These are phyloP conservation scores for Grapholita molesta DNA, from an alignment of 1,140 invertebrate genomes.

Conservation along the genomic window DNA sequence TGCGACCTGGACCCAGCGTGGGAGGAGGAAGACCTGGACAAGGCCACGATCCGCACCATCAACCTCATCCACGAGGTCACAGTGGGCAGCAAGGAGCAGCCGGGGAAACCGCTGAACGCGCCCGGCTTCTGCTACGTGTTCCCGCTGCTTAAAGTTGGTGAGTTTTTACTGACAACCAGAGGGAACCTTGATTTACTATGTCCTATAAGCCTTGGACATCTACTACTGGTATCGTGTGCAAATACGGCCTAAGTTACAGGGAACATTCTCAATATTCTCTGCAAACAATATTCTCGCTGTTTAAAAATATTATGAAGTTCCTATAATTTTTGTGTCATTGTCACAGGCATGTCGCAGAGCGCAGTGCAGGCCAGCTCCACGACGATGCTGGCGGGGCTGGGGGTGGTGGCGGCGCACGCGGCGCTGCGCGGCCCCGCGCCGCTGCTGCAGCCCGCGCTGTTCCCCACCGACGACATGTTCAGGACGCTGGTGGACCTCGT, in stretches of 20 bases:
- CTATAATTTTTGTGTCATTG: too few relatives aligned
- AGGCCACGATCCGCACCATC: conserved; percentile 81
- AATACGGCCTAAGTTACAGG: too few relatives aligned
- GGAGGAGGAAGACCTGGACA: conserved; percentile 84
- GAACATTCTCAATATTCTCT: too few relatives aligned
- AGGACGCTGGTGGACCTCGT: conserved; percentile 89
- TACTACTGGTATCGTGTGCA: too few relatives aligned
- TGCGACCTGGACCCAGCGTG: conserved; percentile 88
- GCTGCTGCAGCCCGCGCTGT: conserved; percentile 84
- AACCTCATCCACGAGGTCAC: conserved; percentile 78
- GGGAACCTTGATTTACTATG: too few relatives aligned
- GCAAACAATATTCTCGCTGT: too few relatives aligned
- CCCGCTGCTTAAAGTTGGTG: conserved; percentile 85
- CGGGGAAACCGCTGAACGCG: conserved; percentile 72
- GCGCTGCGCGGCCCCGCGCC: conserved; percentile 80
- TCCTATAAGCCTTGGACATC: too few relatives aligned
- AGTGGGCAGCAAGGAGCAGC: conserved; percentile 47
- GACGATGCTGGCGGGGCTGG: conserved; percentile 81
- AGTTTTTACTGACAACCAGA: too few relatives aligned
- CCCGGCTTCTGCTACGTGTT: conserved; percentile 92
- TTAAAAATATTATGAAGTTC: too few relatives aligned
- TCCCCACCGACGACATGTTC: conserved; percentile 91
- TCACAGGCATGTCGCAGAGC: too few relatives aligned
- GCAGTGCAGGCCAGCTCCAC: conserved; percentile 72
- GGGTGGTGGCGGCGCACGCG: conserved; percentile 85